Evolutionary conservation across 2,888 invertebrate genomes (phyloP), one percentile per base, ranked within the genome.

Genomic region (Lithophane socia): DNA sequence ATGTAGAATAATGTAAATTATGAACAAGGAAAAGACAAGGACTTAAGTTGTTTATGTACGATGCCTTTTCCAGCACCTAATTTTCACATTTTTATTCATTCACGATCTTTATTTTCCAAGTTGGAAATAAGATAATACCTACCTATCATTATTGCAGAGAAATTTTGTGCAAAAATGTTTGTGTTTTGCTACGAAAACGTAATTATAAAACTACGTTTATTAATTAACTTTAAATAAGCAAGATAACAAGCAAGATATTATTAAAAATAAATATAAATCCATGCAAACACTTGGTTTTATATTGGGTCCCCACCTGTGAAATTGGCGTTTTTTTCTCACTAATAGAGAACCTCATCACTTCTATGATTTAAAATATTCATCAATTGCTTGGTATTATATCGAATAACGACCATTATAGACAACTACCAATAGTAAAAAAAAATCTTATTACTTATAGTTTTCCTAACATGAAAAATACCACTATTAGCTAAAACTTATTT

Each of bases 281-380:
- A 66, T 44, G 21, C 47, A 54, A 56, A 58, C 44, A 69, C 63
- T 42, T 77, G 56, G 52, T 67, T 77, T 76, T 68, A 68, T 73
- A 29, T 29, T 29, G 29, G 29, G 29, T 29, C 29, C 29, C 29
- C 29, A 29, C 29, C 29, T 29, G 1, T 29, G 29, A 29, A 29
- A 29, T 29, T 29, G 29, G 29, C 29, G 29, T 29, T 29, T 29
- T 29, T 29, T 29, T 29, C 29, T 29, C 29, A 29, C 29, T 29
- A 29, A 29, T 29, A 29, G 29, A 29, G 29, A 29, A 29, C 29
- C 29, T 29, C 29, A 1, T 29, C 29, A 29, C 29, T 29, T 29
- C 29, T 29, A 29, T 29, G 29, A 29, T 29, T 29, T 29, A 29
- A 29, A 29, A 1, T 29, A 29, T 29, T 29, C 29, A 29, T 29